Base-by-base conservation (phyloP, 2,888 invertebrate species). In the Liposcelis brunnea region DNA sequence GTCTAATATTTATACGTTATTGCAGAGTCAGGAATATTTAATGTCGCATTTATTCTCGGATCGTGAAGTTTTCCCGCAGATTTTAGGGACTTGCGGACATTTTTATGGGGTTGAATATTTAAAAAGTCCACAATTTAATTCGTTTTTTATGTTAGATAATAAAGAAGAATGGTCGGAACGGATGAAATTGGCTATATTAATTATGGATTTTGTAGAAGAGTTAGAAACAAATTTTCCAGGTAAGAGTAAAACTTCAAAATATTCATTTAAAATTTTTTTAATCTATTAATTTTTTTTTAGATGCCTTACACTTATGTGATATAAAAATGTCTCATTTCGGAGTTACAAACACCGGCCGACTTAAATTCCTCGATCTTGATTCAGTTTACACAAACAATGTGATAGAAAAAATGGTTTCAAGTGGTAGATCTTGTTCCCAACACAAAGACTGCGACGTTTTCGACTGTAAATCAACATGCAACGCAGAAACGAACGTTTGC, bases 321-420 rank as follows among this genome's bases (percentile, higher is more conserved):
- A 65, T 80, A 1, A 77, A 78, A 59, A 62, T 74, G 49, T 69
- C 70, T 48, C 75, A 79, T 56, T 79, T 80, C 59, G 79, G 78
- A 1, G 55, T 74, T 1, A 65, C 69, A 2, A 59, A 61, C 33
- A 67, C 67, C 34, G 61, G 60, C 10, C 68, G 65, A 52, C 59
- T 74, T n/a, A 72, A 75, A 59, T 72, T 75, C 50, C 60, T 79
- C 26, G 76, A 80, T 59, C 60, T 75, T 16, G 75, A 77, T 53
- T 69, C 71, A 2, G 72, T 75, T 2, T 71, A 74, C 54, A 73
- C 76, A 12, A 63, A 65, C 45, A 67, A 69, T 6, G 61, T 72
- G 18, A 63, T 69, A 6, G 66, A 66, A 52, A 64, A 60, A 43
- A 59, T 73, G 19, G 65, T 68, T 10, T 62, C 62, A 10, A 65